A percentile compares a stretch with the other conserved stretches of the same genome.
Conservation (phyloP, 2,113 vertebrate species). For the Lophochroa leadbeateri region DNA sequence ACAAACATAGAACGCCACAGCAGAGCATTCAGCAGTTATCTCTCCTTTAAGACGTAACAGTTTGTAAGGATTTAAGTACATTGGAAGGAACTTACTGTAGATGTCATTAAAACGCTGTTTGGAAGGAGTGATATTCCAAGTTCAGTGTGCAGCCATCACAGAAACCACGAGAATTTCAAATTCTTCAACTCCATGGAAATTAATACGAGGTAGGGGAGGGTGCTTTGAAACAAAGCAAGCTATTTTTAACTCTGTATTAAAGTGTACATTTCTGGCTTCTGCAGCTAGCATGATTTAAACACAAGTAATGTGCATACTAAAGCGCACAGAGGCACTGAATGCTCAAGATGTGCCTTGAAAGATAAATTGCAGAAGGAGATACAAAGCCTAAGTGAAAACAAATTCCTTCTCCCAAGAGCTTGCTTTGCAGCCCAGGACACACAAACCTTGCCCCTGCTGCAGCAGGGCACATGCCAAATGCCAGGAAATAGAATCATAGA, state of each 20-base stretch:
- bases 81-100: conserved; percentile 8
- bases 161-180: not conserved
- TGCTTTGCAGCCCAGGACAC: not conserved
- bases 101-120: not conserved
- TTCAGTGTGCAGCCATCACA: conserved; percentile 6
- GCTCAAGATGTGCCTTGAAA: not conserved
- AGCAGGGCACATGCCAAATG: not conserved
- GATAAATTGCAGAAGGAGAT: not conserved
- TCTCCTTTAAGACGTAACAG: not conserved
- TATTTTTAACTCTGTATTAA: not conserved
- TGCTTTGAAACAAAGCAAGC: conserved; percentile 14
- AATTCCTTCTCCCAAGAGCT: not conserved
- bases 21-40: not conserved
- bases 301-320: not conserved
- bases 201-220: conserved; percentile 44
- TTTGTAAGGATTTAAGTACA: not conserved
- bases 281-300: not conserved
- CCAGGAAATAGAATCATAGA: not conserved
- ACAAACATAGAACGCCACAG: not conserved
- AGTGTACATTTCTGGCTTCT: not conserved
- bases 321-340: not conserved
- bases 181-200: conserved; percentile 62
- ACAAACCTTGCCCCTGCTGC: not conserved
- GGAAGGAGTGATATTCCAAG: not conserved
- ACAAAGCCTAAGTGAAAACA: not conserved